Evolutionary conservation across 2,888 invertebrate species (phyloP).

Genomic region (Smittia sp.): DNA sequence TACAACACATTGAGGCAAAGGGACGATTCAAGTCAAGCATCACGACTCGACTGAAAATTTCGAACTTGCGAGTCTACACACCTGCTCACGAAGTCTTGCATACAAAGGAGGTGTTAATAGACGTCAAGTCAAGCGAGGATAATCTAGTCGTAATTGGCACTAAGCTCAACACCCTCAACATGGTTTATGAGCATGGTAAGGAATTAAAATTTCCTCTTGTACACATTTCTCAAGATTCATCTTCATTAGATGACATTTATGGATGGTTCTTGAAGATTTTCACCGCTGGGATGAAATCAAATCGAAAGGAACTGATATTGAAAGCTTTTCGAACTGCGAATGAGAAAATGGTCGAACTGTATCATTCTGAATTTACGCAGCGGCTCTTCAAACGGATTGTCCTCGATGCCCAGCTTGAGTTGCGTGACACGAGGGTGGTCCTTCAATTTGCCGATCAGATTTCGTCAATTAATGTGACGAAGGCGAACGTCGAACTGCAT

Average conservation of each 20-base stretch:
- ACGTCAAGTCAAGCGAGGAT: background rate
- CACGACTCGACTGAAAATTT: background rate
- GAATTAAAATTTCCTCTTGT: too few relatives aligned
- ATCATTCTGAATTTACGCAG: constrained; percentile 21
- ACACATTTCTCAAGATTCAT: too few relatives aligned
- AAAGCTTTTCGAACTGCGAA: constrained; percentile 19
- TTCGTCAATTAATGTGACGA: constrained; percentile 8
- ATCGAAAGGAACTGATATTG: constrained; percentile 27
- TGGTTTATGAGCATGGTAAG: constrained; percentile 31
- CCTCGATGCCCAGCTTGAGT: background rate
- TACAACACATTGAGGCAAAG: background rate
- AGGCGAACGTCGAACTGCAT: background rate
- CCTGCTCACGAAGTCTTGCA: constrained; percentile 22
- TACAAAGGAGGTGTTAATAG: background rate
- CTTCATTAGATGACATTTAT: constrained; percentile 39
- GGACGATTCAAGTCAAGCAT: background rate
- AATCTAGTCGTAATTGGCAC: background rate
- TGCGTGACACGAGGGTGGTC: background rate
- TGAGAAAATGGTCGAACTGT: constrained; percentile 14
- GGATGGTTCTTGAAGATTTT: constrained; percentile 35
- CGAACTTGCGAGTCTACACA: constrained; percentile 30
- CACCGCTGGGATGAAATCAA: constrained; percentile 32
- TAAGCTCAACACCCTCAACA: background rate
- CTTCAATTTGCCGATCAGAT: constrained; percentile 23
- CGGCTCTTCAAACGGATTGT: background rate